Base-by-base conservation (phyloP, 2,888 invertebrate genomes). In the Hemistola chrysoprasaria region DNA sequence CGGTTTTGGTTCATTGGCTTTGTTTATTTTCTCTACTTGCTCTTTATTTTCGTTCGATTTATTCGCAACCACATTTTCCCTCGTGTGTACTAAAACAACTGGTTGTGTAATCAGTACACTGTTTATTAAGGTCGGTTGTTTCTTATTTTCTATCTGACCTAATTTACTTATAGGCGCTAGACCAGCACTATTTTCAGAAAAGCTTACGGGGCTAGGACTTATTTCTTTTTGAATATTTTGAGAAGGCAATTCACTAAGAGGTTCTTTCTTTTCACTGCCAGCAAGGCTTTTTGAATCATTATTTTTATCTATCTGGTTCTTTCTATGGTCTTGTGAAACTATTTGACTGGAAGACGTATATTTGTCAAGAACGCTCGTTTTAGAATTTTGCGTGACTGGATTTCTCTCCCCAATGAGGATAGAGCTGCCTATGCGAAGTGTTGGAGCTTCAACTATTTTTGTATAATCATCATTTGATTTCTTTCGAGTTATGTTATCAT, bases 391-490 rank as follows among this genome's bases (percentile, higher is more conserved):
- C n/a, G n/a, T n/a, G n/a, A n/a, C n/a, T n/a, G n/a, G n/a, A n/a
- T n/a, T n/a, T n/a, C n/a, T n/a, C n/a, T n/a, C n/a, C 8, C 39
- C 40, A 44, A 41, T 32, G 6, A 37, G 41, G 11, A 48, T 38
- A 20, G 59, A 46, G 21, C 69, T 60, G 22, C 86, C 83, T 38
- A 88, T 78, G 25, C 77, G 70, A 45, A 86, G 67, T 21, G 86
- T 87, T 10, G 85, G 76, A 7, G 76, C 71, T 64, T 87, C 87
- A 16, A 62, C 64, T 20, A 51, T 27, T 34, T 40, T 35, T 5
- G 46, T 25, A 29, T 22, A 43, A 29, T 44, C 36, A 31, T 53
- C 36, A 47, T 48, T 35, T 16, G 45, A 16, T 45, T 47, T 56
- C 8, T 7, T 35, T 30, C 44, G 28, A 39, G 24, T 8, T 4